Conservation (phyloP, 2,797 vertebrate genomes). For the Myotis vivesi region DNA sequence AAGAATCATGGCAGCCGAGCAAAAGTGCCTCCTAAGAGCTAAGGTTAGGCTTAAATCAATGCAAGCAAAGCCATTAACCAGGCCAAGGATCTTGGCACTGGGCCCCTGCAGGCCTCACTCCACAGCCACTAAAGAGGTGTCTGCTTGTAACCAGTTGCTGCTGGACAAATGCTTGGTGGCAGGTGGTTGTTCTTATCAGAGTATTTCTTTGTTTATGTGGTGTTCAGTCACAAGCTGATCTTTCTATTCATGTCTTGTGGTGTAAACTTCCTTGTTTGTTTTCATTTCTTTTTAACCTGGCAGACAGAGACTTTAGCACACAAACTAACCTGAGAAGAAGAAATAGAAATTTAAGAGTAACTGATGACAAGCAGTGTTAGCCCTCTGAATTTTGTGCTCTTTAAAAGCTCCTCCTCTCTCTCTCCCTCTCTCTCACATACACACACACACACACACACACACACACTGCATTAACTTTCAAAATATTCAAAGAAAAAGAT, state of each 20-base stretch:
- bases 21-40: conserved; percentile 60
- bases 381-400: conserved; percentile 52
- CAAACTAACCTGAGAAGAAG: conserved; percentile 35
- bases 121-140: conserved; percentile 66
- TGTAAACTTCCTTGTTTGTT: conserved; percentile 83
- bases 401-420: conserved; percentile 58
- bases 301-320: conserved; percentile 47
- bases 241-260: conserved; percentile 77
- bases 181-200: conserved; percentile 76
- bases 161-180: conserved; percentile 74
- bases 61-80: conserved; percentile 60
- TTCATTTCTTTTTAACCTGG: conserved; percentile 77
- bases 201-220: conserved; percentile 78
- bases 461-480: conserved; percentile 10
- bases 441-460: not conserved
- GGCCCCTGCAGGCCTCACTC: conserved; percentile 51
- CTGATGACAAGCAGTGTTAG: conserved; percentile 64
- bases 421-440: conserved; percentile 2
- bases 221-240: conserved; percentile 76
- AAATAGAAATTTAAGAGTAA: conserved; percentile 38
- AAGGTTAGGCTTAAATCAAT: conserved; percentile 74
- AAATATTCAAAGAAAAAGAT: conserved; percentile 55
- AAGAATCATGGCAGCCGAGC: conserved; percentile 64
- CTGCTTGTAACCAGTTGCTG: conserved; percentile 74
- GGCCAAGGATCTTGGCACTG: conserved; percentile 52